A percentile compares a stretch with the other conserved stretches of the same genome.
phyloP scores from a whole-genome alignment of 1,140 invertebrate species.

The Cyclina sinensis region DNA sequence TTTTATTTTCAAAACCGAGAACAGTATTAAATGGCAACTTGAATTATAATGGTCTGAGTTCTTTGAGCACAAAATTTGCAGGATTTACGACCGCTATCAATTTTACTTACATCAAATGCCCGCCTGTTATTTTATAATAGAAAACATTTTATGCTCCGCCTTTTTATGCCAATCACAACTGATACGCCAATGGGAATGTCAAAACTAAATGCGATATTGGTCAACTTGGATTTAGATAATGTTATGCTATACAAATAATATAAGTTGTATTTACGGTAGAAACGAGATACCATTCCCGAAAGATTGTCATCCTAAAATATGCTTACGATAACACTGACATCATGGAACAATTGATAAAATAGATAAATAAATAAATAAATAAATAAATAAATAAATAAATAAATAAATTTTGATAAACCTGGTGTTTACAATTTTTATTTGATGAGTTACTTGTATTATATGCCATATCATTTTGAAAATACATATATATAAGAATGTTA shows the following conservation, averaged over 20 bases:
- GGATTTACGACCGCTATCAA: slow-evolving; percentile 20
- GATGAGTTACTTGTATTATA: too few species aligned
- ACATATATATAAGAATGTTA: too few species aligned
- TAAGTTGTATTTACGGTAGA: not conserved
- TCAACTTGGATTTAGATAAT: slow-evolving; percentile 16
- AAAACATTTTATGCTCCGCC: not conserved
- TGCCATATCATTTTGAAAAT: too few species aligned
- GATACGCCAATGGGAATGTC: slow-evolving; percentile 8
- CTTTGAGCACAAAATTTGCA: not conserved
- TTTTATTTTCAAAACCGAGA: not conserved
- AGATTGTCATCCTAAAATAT: not conserved
- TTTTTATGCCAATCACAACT: not conserved
- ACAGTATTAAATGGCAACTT: not conserved
- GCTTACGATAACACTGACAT: too few species aligned
- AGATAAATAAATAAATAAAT: too few species aligned
- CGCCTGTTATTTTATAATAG: slow-evolving; percentile 8
- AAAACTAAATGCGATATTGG: slow-evolving; percentile 5
- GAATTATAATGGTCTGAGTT: not conserved
- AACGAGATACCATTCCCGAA: not conserved
- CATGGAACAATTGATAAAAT: too few species aligned
- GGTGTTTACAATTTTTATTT: too few species aligned
- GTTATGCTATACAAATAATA: not conserved
- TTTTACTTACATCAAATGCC: slow-evolving; percentile 8
- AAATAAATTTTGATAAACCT: too few species aligned
- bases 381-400: too few species aligned